These are phyloP conservation scores for Eupeodes latifasciatus DNA, from an alignment of 2,888 invertebrate genomes.

Conservation along the genomic window DNA sequence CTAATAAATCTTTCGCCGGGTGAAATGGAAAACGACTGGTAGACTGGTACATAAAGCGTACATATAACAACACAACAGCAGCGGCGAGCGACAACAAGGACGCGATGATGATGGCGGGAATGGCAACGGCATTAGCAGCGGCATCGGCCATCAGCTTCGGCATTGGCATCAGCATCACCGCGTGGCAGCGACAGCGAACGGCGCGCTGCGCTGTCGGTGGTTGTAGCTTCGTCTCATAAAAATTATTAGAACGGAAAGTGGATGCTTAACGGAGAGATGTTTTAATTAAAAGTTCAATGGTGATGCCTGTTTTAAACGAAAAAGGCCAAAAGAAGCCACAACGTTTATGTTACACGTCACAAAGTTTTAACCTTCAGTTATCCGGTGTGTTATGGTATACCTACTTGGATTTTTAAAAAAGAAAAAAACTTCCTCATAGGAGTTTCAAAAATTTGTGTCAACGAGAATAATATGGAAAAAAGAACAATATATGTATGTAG, in stretches of 20 bases:
- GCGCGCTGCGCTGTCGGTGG: neutral
- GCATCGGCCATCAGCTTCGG: neutral
- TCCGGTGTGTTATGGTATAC: constrained; percentile 55
- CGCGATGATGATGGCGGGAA: neutral
- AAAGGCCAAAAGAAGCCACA: constrained; percentile 63
- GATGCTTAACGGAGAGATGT: constrained; percentile 75
- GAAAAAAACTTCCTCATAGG: neutral
- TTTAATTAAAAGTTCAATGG: constrained; percentile 74
- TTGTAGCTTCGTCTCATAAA: constrained; percentile 66
- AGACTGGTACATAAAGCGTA: neutral
- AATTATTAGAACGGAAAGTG: constrained; percentile 76
- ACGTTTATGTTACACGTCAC: constrained; percentile 66
- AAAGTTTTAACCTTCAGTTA: constrained; percentile 69
- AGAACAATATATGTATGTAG: neutral
- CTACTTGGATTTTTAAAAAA: constrained; percentile 11
- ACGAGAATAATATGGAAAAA: constrained; percentile 12
- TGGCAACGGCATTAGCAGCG: constrained; percentile 7
- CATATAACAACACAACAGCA: neutral
- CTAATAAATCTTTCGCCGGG: constrained; percentile 71
- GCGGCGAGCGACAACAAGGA: constrained; percentile 19
- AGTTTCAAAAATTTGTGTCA: constrained; percentile 56
- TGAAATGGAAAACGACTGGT: constrained; percentile 64
- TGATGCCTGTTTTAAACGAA: constrained; percentile 63
- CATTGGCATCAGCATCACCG: neutral
- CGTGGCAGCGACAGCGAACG: neutral